Evolutionary conservation across 2,797 vertebrate genomes (phyloP).

Genomic region (Falco peregrinus): DNA sequence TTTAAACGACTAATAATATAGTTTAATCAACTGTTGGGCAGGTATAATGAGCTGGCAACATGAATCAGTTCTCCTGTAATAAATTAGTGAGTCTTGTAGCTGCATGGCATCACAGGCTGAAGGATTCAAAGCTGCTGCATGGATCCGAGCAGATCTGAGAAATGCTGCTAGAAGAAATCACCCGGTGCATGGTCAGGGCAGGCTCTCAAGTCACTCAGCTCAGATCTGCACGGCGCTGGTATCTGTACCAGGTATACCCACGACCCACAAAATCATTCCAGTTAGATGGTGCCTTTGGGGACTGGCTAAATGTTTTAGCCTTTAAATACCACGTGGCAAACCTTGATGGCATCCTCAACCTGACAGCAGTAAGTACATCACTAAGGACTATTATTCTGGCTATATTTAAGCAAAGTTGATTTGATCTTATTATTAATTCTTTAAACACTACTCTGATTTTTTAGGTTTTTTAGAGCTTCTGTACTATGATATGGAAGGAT

Average conservation of each 20-base stretch:
- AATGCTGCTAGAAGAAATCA: neutral
- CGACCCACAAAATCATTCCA: neutral
- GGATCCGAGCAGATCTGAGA: neutral
- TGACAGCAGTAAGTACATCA: neutral
- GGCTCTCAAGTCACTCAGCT: neutral
- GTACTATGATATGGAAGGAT: neutral
- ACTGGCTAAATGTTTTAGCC: neutral
- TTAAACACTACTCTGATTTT: neutral
- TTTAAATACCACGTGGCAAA: neutral
- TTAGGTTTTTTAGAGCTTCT: neutral
- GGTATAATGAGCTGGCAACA: constrained; percentile 19
- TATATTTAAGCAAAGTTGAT: neutral
- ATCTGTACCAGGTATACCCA: neutral
- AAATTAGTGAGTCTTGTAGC: neutral
- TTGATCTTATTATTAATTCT: neutral
- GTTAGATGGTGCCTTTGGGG: neutral
- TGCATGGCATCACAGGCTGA: rapidly evolving
- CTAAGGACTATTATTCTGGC: neutral
- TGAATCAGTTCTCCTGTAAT: neutral
- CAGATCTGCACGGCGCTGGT: neutral
- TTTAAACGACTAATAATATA: constrained; percentile 37
- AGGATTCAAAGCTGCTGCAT: neutral
- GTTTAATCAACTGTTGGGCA: constrained; percentile 47
- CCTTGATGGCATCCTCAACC: neutral
- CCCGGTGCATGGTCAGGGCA: rapidly evolving